These are phyloP conservation scores for Zaprionus davidi DNA, from an alignment of 1,140 invertebrate genomes.

Conservation along the genomic window DNA sequence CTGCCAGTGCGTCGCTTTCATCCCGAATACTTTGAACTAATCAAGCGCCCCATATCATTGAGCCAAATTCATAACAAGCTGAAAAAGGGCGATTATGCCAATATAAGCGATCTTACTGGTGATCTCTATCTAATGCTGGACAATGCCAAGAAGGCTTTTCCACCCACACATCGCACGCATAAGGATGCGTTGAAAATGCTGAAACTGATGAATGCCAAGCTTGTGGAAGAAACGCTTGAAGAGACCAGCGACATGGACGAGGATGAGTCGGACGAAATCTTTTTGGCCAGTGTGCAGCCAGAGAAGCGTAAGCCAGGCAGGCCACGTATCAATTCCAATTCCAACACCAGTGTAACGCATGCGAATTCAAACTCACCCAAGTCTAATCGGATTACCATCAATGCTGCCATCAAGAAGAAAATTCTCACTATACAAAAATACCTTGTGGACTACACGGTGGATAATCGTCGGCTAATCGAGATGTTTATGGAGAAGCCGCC, in stretches of 20 bases:
- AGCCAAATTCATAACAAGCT: slow-evolving; percentile 96
- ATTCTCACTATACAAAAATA: slow-evolving; percentile 90
- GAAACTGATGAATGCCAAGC: slow-evolving; percentile 79
- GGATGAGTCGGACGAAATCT: slow-evolving; percentile 66
- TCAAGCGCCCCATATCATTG: slow-evolving; percentile 97
- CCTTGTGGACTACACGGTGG: slow-evolving; percentile 90
- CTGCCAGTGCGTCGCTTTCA: slow-evolving; percentile 95
- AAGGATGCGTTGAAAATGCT: slow-evolving; percentile 88
- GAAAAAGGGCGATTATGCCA: slow-evolving; percentile 93
- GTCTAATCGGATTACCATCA: slow-evolving; percentile 75
- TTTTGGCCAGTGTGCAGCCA: slow-evolving; percentile 49
- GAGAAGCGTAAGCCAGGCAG: slow-evolving; percentile 81
- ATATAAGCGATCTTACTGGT: slow-evolving; percentile 94
- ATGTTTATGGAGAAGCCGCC: slow-evolving; percentile 98
- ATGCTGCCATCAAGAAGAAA: slow-evolving; percentile 88
- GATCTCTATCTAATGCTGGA: slow-evolving; percentile 99
- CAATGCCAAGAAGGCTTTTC: slow-evolving; percentile 97
- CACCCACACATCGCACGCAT: slow-evolving; percentile 93
- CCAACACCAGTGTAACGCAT: slow-evolving; percentile 84
- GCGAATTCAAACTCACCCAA: slow-evolving; percentile 77
- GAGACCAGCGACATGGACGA: slow-evolving; percentile 76
- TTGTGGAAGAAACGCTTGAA: slow-evolving; percentile 78
- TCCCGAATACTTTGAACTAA: slow-evolving; percentile 99
- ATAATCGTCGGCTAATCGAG: slow-evolving; percentile 93
- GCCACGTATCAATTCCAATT: slow-evolving; percentile 85